Conservation (phyloP, 2,113 vertebrate species). For the Crotophaga sulcirostris region DNA sequence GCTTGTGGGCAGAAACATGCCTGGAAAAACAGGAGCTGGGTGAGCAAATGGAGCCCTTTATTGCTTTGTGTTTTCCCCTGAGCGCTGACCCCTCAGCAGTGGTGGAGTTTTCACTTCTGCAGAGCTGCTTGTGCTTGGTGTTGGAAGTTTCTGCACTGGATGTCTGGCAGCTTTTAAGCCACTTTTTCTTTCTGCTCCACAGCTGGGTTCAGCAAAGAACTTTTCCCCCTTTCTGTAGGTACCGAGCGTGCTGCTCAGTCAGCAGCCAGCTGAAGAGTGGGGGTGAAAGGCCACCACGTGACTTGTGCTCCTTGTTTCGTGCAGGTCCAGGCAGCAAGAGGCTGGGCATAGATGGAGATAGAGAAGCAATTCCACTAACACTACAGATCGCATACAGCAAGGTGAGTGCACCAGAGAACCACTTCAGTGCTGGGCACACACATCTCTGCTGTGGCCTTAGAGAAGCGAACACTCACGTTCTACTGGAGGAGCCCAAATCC, state of each 20-base stretch:
- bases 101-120: neutral
- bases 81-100: neutral
- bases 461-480: neutral
- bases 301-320: neutral
- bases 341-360: constrained; percentile 93
- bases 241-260: neutral
- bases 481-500: neutral
- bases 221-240: neutral
- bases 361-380: constrained; percentile 91
- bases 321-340: constrained; percentile 91
- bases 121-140: neutral
- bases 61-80: neutral
- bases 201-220: neutral
- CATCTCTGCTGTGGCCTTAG: neutral
- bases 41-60: neutral
- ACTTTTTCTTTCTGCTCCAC: neutral
- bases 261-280: neutral
- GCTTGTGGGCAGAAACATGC: neutral
- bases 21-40: neutral
- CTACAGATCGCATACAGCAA: constrained; percentile 91
- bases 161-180: neutral
- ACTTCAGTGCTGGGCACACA: neutral
- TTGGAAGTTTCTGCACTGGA: neutral
- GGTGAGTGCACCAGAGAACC: constrained; percentile 66
- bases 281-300: neutral